Percentiles rank a stretch among this genome's conserved stretches.
Conservation (phyloP, 2,113 vertebrate species). For the Petromus typicus region DNA sequence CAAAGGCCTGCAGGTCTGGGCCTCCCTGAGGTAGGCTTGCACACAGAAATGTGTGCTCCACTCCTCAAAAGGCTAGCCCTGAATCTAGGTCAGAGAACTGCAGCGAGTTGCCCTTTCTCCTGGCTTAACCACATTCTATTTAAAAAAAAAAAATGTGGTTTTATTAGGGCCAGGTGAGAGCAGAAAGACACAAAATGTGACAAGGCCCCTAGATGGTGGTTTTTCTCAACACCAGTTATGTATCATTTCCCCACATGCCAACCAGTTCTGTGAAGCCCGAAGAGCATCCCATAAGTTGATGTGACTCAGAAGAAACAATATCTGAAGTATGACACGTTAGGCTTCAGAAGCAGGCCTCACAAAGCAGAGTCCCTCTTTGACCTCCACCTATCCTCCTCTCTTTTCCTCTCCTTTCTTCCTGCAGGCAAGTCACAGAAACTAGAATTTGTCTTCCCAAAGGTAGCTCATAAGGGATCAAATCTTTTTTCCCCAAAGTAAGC, state of each 20-base stretch:
- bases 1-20: not conserved
- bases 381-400: not conserved
- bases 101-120: slow-evolving; percentile 26
- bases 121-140: slow-evolving; percentile 62
- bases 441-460: not conserved
- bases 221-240: slow-evolving; percentile 5
- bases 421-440: not conserved
- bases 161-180: not conserved
- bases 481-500: not conserved
- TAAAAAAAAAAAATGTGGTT: slow-evolving; percentile 23
- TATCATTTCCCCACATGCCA: not conserved
- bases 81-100: slow-evolving; percentile 69
- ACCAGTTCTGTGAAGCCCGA: not conserved
- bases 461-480: not conserved
- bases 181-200: not conserved
- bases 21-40: not conserved
- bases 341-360: not conserved
- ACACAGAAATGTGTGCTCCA: not conserved
- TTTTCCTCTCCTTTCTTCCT: not conserved
- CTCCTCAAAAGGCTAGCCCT: slow-evolving; percentile 19
- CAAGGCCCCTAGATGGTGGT: not conserved
- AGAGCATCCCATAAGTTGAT: not conserved
- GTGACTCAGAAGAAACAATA: not conserved
- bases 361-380: not conserved
- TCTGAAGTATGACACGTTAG: not conserved